A percentile compares a stretch with the other conserved stretches of the same genome.
Conservation (phyloP, 2,888 invertebrate species). For the Heliconius erato region DNA sequence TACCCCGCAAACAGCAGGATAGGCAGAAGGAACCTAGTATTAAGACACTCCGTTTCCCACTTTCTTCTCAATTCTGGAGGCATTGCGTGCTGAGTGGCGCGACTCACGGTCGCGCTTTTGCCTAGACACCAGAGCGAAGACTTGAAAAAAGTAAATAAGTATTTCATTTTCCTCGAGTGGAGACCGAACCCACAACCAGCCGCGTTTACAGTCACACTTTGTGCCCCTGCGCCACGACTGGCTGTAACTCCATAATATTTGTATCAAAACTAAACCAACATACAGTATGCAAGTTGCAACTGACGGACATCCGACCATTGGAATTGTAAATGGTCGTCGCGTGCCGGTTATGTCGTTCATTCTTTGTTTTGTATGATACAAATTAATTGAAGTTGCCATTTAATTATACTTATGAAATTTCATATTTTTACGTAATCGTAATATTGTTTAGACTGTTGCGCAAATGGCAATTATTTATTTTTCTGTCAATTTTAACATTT, state of each 20-base stretch:
- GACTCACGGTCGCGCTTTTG: background rate
- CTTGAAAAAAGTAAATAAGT: background rate
- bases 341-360: background rate
- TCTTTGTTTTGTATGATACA: background rate
- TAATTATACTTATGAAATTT: background rate
- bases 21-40: background rate
- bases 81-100: background rate
- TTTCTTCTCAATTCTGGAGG: background rate
- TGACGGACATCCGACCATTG: constrained; percentile 15
- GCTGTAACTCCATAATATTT: background rate
- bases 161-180: background rate
- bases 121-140: too few species aligned
- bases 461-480: background rate
- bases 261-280: background rate
- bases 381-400: background rate
- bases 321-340: constrained; percentile 9
- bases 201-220: background rate
- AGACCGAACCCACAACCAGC: background rate
- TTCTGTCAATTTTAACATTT: background rate
- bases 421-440: background rate
- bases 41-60: background rate
- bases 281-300: constrained; percentile 2
- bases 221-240: too few species aligned
- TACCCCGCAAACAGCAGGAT: background rate
- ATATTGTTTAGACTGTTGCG: background rate